Base-by-base conservation (phyloP, 37 sponge, comb jelly and placozoan genomes). In the Spongilla lacustris region DNA sequence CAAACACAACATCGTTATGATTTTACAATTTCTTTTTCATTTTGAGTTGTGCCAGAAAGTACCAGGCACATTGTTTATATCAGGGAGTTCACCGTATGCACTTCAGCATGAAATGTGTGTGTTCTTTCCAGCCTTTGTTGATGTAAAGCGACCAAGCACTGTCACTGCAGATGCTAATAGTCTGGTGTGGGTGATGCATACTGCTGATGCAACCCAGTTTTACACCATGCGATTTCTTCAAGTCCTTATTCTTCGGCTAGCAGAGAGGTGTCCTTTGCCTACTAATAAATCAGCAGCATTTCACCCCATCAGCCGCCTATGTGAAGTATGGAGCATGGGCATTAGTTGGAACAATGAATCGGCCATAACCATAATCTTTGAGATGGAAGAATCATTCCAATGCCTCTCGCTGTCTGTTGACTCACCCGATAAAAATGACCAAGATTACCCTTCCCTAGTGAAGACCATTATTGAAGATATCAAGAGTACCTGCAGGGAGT, bases 1-100 rank as follows among this genome's bases (percentile, higher is more conserved):
- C 10, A 76, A 85, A 9, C 2, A 50, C 23, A 32, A 85, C 38
- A 77, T 68, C 0, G 32, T 28, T 2, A 67, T 85, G 76, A 76
- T 85, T 31, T 26, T 76, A n/a, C 37, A 36, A 10, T 85, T 46
- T 69, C 50, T 85, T 32, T 33, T 50, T 17, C 34, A 66, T 13
- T 77, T 85, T 10, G 85, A 85, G 71, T 58, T 85, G 31, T 85
- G 85, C 35, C 78, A 77, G 14, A 69, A 66, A n/a, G 48, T 85
- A 41, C 6, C 6, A 6, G 41, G 41, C 41, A 41, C 41, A 41
- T 9, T 41, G 41, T 41, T 41, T 41, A 41, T 6, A 41, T 41
- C 41, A 41, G 41, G 41, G 41, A 41, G 41, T 6, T 9, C 6
- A 6, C 41, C 41, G 3, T 9, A 41, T 41, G 6, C 3, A 6